A percentile compares a stretch with the other conserved stretches of the same genome.
Conservation (phyloP, 2,797 vertebrate genomes). For the Paguma larvata region DNA sequence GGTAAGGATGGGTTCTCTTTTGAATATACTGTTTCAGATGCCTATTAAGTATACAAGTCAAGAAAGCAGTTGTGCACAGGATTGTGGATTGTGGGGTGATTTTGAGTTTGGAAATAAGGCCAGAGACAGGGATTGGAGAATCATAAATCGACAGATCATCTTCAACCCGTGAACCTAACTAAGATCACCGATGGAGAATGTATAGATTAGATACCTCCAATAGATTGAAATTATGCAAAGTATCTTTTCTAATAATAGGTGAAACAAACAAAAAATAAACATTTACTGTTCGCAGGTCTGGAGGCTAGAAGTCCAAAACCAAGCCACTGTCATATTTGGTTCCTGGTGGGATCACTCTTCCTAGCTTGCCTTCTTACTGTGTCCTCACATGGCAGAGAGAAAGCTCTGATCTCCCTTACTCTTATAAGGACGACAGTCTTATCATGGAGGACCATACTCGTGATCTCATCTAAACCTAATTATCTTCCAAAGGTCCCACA, state of each 20-base stretch:
- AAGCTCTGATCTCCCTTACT: neutral
- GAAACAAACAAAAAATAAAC: neutral
- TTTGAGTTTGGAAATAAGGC: neutral
- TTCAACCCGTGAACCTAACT: neutral
- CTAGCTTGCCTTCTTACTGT: neutral
- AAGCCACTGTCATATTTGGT: neutral
- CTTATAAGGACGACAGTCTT: neutral
- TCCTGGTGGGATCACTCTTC: neutral
- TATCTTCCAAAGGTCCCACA: neutral
- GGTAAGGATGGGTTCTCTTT: neutral
- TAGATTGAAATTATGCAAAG: neutral
- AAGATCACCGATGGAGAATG: neutral
- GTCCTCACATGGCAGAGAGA: neutral
- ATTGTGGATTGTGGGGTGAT: neutral
- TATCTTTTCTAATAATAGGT: neutral
- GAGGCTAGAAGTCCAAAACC: neutral
- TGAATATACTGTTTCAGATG: neutral
- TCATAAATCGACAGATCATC: neutral
- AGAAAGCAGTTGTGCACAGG: neutral
- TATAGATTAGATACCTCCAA: neutral
- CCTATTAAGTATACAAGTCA: neutral
- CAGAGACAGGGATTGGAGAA: neutral
- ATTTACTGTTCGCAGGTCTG: neutral
- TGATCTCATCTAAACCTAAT: neutral
- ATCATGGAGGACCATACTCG: rapidly evolving